Percentiles rank a stretch among this genome's conserved stretches.
Conservation (phyloP, 2,797 vertebrate species). For the Neomorphus geoffroyi region DNA sequence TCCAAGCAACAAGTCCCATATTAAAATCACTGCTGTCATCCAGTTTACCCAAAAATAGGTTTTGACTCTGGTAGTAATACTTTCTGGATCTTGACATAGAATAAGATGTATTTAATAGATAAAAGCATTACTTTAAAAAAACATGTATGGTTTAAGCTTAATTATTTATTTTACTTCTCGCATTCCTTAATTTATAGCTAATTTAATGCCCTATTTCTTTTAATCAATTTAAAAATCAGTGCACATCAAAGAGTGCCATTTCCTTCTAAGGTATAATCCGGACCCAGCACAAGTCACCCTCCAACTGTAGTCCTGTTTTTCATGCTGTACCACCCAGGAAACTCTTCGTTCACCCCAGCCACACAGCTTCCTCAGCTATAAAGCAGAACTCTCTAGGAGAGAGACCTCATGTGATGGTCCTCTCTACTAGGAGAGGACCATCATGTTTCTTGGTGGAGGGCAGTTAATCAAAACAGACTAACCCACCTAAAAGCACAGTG, state of each 20-base stretch:
- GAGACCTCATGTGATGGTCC: too few relatives aligned
- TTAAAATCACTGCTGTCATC: neutral
- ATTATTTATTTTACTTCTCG: neutral
- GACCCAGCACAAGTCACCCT: accelerated
- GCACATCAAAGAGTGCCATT: neutral
- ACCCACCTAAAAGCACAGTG: neutral
- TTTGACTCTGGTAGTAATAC: neutral
- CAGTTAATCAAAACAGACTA: neutral
- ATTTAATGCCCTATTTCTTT: neutral
- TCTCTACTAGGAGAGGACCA: neutral
- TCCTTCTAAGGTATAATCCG: neutral
- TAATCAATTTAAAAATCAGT: neutral
- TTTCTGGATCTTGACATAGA: neutral
- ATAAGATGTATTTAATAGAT: neutral
- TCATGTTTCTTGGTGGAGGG: neutral
- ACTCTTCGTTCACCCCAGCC: neutral
- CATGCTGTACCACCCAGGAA: accelerated
- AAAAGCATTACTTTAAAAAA: neutral
- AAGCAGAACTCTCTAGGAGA: too few relatives aligned
- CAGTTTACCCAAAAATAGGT: neutral
- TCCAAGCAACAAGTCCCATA: neutral
- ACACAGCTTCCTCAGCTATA: neutral
- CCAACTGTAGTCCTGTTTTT: neutral
- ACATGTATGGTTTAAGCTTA: neutral
- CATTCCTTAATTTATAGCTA: neutral